Conservation (phyloP, 2,113 vertebrate species). For the Ariopsis seemanni region DNA sequence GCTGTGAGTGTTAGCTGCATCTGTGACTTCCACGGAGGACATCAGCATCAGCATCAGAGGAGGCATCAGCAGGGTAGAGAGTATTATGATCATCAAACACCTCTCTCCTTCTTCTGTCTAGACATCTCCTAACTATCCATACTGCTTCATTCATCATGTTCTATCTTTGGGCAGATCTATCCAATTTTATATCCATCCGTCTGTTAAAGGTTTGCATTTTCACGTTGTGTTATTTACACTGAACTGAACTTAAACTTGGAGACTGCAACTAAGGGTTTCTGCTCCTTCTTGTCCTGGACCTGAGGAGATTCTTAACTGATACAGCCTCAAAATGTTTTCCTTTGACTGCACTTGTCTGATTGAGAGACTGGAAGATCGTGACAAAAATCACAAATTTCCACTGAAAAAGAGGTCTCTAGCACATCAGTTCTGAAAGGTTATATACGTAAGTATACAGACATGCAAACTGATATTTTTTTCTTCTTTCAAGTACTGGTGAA, state of each 20-base stretch:
- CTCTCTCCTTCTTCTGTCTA: background rate
- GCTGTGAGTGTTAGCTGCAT: conserved; percentile 75
- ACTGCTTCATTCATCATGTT: background rate
- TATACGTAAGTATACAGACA: conserved; percentile 15
- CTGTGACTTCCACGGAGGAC: conserved; percentile 72
- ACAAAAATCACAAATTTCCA: background rate
- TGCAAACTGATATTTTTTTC: background rate
- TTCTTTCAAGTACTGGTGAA: background rate
- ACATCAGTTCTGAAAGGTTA: background rate
- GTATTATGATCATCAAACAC: too few relatives aligned
- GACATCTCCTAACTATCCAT: background rate
- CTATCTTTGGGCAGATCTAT: background rate
- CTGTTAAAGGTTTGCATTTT: background rate
- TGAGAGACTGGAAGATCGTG: background rate
- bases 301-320: background rate
- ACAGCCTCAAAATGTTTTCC: conserved; percentile 23
- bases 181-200: background rate
- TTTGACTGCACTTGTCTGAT: background rate
- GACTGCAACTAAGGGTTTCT: background rate
- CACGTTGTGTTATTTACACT: background rate
- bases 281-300: background rate
- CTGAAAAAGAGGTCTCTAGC: background rate
- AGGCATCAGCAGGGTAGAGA: conserved; percentile 29
- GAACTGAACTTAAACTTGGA: background rate
- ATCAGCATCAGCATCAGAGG: conserved; percentile 45